These are phyloP conservation scores for Suricata suricatta DNA, from an alignment of 2,113 vertebrate genomes.

Conservation along the genomic window DNA sequence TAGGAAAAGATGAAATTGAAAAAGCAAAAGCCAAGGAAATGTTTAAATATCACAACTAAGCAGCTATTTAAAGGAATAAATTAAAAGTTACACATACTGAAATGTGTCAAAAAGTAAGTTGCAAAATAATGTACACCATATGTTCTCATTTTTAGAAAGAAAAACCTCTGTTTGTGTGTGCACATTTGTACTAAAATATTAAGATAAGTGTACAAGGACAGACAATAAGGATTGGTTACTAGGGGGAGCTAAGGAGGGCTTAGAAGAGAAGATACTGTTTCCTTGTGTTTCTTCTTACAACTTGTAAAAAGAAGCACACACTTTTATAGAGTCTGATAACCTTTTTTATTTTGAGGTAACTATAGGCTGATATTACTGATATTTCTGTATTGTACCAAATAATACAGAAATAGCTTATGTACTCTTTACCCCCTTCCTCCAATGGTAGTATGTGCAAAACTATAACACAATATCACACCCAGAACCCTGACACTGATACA, in stretches of 20 bases:
- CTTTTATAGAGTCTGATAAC: neutral
- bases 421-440: neutral
- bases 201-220: neutral
- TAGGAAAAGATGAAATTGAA: conserved; percentile 22
- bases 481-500: neutral
- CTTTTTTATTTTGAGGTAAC: neutral
- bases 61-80: neutral
- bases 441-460: neutral
- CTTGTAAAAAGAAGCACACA: neutral
- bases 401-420: neutral
- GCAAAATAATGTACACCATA: neutral
- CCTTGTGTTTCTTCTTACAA: neutral
- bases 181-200: conserved; percentile 14
- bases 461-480: neutral
- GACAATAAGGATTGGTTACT: neutral
- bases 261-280: neutral
- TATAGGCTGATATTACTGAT: neutral
- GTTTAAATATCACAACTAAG: neutral
- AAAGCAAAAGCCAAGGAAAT: conserved; percentile 25
- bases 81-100: neutral
- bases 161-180: neutral
- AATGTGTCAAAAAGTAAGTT: neutral
- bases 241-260: neutral
- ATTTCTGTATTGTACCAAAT: neutral
- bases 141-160: neutral